Conservation (phyloP, 2,113 vertebrate species). For the Hippocampus barbouri region DNA sequence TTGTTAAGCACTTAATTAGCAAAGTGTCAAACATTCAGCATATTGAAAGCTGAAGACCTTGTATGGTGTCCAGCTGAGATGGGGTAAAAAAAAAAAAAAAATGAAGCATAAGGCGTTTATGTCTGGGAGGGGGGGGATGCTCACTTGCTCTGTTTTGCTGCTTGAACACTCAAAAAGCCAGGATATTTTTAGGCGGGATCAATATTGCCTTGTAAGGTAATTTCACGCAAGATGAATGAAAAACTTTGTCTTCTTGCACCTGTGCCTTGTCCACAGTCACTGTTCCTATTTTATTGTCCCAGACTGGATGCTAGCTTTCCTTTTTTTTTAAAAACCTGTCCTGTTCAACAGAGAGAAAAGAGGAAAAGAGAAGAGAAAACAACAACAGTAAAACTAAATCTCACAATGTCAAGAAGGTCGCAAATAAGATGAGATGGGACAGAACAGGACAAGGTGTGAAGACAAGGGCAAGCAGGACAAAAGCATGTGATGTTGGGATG, state of each 20-base stretch:
- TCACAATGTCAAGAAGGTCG: no score
- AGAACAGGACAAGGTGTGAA: no score
- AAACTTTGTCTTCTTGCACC: conserved; percentile 13
- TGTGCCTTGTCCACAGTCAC: conserved; percentile 8
- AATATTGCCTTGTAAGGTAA: conserved; percentile 54
- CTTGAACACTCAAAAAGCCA: conserved; percentile 46
- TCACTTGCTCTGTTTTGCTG: conserved; percentile 31
- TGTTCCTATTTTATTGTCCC: neutral
- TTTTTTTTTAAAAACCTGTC: neutral
- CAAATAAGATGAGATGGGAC: no score
- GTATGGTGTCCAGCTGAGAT: conserved; percentile 24
- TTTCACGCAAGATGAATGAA: conserved; percentile 19
- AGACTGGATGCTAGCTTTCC: neutral
- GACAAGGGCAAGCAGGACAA: no score
- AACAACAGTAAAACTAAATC: no score
- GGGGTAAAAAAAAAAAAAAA: neutral
- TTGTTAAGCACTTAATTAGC: conserved; percentile 23
- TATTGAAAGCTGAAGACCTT: conserved; percentile 19
- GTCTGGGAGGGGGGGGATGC: conserved; percentile 22
- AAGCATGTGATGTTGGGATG: no score
- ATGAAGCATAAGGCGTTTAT: neutral
- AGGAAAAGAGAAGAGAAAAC: no score
- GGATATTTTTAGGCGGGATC: conserved; percentile 39
- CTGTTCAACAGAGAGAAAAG: neutral
- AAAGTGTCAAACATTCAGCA: conserved; percentile 18